phyloP scores from a whole-genome alignment of 1,140 invertebrate species.

The Zaprionus gabonicus region DNA sequence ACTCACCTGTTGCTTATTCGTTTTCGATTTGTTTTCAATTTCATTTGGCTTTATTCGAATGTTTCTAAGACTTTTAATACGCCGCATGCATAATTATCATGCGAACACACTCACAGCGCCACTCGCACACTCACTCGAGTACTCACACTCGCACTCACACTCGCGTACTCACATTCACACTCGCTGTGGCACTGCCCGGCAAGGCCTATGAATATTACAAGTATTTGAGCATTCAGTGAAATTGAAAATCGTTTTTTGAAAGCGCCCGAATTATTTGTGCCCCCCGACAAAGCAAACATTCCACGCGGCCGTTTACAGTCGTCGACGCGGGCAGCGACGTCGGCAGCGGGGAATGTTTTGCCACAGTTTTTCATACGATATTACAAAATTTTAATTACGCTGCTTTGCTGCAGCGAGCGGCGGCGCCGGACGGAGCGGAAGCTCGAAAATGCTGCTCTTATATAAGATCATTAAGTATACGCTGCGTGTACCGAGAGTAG shows the following conservation, averaged over 20 bases:
- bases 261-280: constrained; percentile 72
- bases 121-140: constrained; percentile 15
- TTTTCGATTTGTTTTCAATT: constrained; percentile 77
- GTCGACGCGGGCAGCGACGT: not conserved
- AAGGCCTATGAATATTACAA: constrained; percentile 54
- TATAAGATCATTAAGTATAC: constrained; percentile 12
- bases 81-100: constrained; percentile 76
- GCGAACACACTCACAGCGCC: constrained; percentile 24
- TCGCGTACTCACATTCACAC: constrained; percentile 24
- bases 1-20: constrained; percentile 5
- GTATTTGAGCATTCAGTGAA: constrained; percentile 58
- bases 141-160: constrained; percentile 10
- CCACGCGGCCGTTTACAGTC: constrained; percentile 64
- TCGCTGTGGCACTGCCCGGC: constrained; percentile 10
- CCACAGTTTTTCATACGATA: constrained; percentile 60
- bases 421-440: not conserved
- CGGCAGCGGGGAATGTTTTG: constrained; percentile 61
- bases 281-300: constrained; percentile 61
- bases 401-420: constrained; percentile 38
- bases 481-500: not conserved
- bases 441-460: not conserved
- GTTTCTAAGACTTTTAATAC: constrained; percentile 77
- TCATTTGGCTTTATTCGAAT: constrained; percentile 56
- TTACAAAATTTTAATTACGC: constrained; percentile 80
- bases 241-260: constrained; percentile 81